A percentile compares a stretch with the other conserved stretches of the same genome.
Conservation (phyloP, 2,797 vertebrate genomes). For the Cuculus canorus region DNA sequence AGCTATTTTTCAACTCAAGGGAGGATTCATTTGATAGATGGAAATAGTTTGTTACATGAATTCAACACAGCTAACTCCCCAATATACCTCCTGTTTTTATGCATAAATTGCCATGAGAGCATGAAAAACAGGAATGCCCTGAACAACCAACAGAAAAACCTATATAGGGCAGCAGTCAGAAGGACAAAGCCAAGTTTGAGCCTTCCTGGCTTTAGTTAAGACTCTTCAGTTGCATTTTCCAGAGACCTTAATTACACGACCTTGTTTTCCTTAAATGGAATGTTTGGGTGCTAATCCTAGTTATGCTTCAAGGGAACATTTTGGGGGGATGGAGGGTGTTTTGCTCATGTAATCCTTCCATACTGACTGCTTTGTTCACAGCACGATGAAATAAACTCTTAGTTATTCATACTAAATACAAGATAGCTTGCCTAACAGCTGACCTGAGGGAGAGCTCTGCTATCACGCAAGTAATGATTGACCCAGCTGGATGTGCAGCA, state of each 20-base stretch:
- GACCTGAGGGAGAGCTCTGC: neutral
- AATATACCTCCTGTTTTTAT: neutral
- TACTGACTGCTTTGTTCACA: constrained; percentile 30
- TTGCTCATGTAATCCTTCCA: neutral
- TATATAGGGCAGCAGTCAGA: neutral
- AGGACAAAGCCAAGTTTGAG: neutral
- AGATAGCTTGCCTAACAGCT: neutral
- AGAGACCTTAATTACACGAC: constrained; percentile 1
- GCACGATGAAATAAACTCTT: neutral
- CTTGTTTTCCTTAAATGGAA: constrained; percentile 23
- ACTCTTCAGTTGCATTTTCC: neutral
- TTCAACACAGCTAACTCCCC: neutral
- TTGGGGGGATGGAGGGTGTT: neutral
- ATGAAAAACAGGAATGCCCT: neutral
- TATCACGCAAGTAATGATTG: neutral
- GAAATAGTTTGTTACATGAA: neutral
- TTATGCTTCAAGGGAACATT: neutral
- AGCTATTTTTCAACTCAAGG: neutral
- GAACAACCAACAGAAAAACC: neutral
- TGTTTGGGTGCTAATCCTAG: constrained; percentile 12
- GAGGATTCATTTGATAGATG: neutral
- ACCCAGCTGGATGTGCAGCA: neutral
- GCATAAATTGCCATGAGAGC: neutral
- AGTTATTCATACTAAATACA: neutral
- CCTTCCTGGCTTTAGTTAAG: constrained; percentile 21